A percentile compares a stretch with the other conserved stretches of the same genome.
Conservation (phyloP, 2,888 invertebrate genomes). For the Trachelus troglodyta region DNA sequence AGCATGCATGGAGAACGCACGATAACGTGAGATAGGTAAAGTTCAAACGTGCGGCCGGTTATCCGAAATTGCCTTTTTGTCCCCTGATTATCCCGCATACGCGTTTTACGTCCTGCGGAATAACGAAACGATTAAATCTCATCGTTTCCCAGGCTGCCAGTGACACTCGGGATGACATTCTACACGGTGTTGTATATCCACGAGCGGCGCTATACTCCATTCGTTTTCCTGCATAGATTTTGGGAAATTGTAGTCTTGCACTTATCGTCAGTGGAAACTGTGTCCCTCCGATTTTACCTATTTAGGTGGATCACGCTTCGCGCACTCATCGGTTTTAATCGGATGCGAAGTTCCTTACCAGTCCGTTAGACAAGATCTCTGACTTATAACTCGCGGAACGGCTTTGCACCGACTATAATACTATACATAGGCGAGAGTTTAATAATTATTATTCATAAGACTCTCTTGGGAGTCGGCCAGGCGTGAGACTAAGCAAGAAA, state of each 20-base stretch:
- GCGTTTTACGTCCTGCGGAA: background rate
- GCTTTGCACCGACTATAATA: conserved; percentile 19
- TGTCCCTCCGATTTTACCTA: background rate
- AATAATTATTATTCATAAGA: conserved; percentile 66
- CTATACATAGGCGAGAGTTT: conserved; percentile 40
- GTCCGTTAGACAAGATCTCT: conserved; percentile 32
- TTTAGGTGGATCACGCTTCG: conserved; percentile 13
- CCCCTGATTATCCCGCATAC: background rate
- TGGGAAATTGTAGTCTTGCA: background rate
- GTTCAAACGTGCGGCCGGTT: background rate
- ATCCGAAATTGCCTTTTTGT: background rate
- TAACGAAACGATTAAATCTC: background rate
- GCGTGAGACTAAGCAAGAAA: conserved; percentile 63
- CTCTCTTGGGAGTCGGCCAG: conserved; percentile 55
- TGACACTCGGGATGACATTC: background rate
- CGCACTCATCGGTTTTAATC: conserved; percentile 28
- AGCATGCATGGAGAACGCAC: background rate
- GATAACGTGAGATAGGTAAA: background rate
- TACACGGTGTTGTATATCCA: background rate
- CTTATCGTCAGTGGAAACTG: background rate
- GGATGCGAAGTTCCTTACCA: conserved; percentile 30
- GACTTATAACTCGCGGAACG: conserved; percentile 26
- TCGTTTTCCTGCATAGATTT: background rate
- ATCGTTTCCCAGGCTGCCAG: background rate
- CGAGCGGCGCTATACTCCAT: background rate